These are phyloP conservation scores for Coracopsis vasa DNA, from an alignment of 2,113 vertebrate species.

Conservation along the genomic window DNA sequence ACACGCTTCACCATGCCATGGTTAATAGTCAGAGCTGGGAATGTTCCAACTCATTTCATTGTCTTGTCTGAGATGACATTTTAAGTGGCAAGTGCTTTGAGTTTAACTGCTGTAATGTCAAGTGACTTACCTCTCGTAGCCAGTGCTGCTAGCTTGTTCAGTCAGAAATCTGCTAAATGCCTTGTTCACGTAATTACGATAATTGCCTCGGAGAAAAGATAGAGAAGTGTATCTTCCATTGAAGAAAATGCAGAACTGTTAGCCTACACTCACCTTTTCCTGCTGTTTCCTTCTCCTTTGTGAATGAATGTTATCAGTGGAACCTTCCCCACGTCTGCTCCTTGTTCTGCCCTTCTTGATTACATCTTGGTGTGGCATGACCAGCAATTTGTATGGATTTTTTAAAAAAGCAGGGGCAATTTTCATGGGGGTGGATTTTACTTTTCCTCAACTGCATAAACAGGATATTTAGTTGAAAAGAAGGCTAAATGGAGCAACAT, in stretches of 20 bases:
- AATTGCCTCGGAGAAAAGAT: conserved; percentile 45
- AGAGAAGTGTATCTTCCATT: not conserved
- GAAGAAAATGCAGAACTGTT: not conserved
- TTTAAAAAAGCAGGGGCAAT: not conserved
- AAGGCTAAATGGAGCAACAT: not conserved
- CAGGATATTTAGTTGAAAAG: not conserved
- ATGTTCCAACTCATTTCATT: conserved; percentile 20
- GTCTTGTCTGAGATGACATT: conserved; percentile 32
- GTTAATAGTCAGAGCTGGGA: not conserved
- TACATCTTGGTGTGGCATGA: not conserved
- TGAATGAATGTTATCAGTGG: not conserved
- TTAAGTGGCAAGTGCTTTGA: conserved; percentile 29
- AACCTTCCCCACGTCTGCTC: not conserved
- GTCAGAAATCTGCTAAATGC: conserved; percentile 41
- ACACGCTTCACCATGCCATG: not conserved
- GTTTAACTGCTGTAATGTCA: not conserved
- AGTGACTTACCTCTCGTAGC: conserved; percentile 36
- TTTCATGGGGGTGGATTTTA: not conserved
- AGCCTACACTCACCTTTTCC: not conserved
- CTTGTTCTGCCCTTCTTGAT: not conserved
- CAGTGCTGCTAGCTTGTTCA: not conserved
- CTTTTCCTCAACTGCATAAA: not conserved
- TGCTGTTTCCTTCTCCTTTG: not conserved
- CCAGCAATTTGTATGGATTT: not conserved
- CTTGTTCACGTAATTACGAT: conserved; percentile 31